Percentiles rank a stretch among this genome's conserved stretches.
These are phyloP conservation scores for Philonicus albiceps DNA, from an alignment of 2,888 invertebrate species.

Conservation along the genomic window DNA sequence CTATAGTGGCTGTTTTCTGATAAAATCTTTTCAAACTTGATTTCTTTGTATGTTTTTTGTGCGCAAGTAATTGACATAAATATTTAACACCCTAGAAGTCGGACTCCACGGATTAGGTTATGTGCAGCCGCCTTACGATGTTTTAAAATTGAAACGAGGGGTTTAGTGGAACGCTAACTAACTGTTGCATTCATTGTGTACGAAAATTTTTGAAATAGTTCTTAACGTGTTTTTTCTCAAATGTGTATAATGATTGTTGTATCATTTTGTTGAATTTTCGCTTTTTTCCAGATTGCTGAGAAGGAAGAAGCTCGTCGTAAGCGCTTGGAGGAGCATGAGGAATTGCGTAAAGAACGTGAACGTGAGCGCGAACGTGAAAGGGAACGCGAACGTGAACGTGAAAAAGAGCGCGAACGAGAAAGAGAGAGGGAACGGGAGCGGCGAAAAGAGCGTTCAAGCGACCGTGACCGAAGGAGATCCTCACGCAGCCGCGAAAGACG, in stretches of 20 bases:
- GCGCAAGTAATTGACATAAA: no score
- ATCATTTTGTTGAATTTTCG: slow-evolving; percentile 35
- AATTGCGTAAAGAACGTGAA: slow-evolving; percentile 67
- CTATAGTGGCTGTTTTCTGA: no score
- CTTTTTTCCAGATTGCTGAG: slow-evolving; percentile 76
- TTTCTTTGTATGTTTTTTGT: no score
- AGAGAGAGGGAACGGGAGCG: slow-evolving; percentile 53
- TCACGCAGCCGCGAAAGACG: slow-evolving; percentile 60
- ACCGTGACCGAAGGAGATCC: slow-evolving; percentile 55
- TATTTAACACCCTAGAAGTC: no score
- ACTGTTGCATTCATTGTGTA: no score
- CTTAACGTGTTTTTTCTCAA: not conserved
- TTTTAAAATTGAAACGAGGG: no score
- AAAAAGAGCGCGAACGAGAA: slow-evolving; percentile 58
- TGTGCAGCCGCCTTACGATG: no score
- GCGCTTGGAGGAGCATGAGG: slow-evolving; percentile 88
- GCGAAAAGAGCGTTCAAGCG: slow-evolving; percentile 50
- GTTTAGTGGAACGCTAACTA: no score
- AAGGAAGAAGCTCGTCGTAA: slow-evolving; percentile 88
- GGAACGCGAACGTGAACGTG: slow-evolving; percentile 57
- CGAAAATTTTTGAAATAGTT: no score
- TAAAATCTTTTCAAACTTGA: no score
- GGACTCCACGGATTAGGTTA: no score
- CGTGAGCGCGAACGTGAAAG: slow-evolving; percentile 59
- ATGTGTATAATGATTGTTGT: not conserved